Percentiles rank a stretch among this genome's conserved stretches.
Evolutionary conservation across 1,140 invertebrate species (phyloP).

Genomic region (Euwallacea similis): DNA sequence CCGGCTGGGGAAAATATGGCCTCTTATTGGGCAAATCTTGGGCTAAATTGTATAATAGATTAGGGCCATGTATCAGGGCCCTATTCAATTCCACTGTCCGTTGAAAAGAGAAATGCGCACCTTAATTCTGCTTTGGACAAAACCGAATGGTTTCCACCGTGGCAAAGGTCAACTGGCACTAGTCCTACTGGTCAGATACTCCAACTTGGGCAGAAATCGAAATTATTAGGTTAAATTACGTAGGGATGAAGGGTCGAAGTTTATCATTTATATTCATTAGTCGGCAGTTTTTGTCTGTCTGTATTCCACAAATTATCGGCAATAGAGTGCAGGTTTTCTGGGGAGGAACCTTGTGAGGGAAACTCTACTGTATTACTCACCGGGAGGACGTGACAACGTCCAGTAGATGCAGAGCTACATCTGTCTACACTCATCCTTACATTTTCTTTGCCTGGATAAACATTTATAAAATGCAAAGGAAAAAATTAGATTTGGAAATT

Average conservation of each 20-base stretch:
- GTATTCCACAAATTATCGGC: too few species aligned
- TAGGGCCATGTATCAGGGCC: conserved; percentile 44
- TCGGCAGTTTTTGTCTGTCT: too few species aligned
- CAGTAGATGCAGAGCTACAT: too few species aligned
- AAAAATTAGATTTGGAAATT: too few species aligned
- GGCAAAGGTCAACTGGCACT: conserved; percentile 48
- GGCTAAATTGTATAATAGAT: conserved; percentile 40
- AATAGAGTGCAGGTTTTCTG: too few species aligned
- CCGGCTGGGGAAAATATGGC: conserved; percentile 17
- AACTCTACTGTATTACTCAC: too few species aligned
- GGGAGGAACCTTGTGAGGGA: too few species aligned
- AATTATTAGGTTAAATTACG: background rate
- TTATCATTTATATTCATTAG: too few species aligned
- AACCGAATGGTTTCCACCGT: conserved; percentile 44
- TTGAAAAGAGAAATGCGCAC: conserved; percentile 48
- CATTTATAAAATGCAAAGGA: too few species aligned
- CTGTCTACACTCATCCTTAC: too few species aligned
- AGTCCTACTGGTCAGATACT: conserved; percentile 37
- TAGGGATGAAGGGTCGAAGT: background rate
- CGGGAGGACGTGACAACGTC: too few species aligned
- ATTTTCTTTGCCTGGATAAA: too few species aligned
- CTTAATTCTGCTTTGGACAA: conserved; percentile 50
- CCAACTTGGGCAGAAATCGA: background rate
- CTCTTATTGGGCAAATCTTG: conserved; percentile 35
- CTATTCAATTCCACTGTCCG: conserved; percentile 48